A percentile compares a stretch with the other conserved stretches of the same genome.
These are phyloP conservation scores for Etheostoma cragini DNA, from an alignment of 2,113 vertebrate genomes.

Conservation along the genomic window DNA sequence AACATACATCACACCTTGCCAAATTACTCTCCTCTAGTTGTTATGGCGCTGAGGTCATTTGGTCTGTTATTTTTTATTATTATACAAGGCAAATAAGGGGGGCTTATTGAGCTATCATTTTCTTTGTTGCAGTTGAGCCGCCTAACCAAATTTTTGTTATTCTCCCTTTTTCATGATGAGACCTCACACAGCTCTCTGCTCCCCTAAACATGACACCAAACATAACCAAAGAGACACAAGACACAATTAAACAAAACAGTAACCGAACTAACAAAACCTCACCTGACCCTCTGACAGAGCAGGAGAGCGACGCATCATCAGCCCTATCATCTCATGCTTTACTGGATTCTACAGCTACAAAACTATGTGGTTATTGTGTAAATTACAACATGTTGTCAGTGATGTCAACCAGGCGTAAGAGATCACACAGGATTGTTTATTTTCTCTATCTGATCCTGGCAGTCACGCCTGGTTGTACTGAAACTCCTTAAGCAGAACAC, in stretches of 20 bases:
- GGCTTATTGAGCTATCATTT: too few species aligned
- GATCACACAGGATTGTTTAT: constrained; percentile 64
- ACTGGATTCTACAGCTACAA: constrained; percentile 48
- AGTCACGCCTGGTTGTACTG: constrained; percentile 38
- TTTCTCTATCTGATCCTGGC: constrained; percentile 54
- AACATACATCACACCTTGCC: too few species aligned
- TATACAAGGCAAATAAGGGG: too few species aligned
- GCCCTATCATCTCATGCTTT: constrained; percentile 23
- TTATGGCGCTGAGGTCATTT: too few species aligned
- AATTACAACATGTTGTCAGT: constrained; percentile 25
- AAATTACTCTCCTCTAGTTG: too few species aligned
- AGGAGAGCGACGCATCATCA: constrained; percentile 16
- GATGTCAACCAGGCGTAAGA: constrained; percentile 49
- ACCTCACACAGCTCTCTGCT: constrained; percentile 45
- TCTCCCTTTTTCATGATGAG: constrained; percentile 5
- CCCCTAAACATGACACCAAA: constrained; percentile 25
- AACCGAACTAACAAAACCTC: constrained; percentile 28
- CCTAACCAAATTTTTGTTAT: too few species aligned
- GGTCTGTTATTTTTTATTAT: too few species aligned
- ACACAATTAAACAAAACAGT: background rate
- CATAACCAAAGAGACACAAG: constrained; percentile 1
- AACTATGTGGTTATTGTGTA: constrained; percentile 29
- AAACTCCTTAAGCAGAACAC: constrained; percentile 50
- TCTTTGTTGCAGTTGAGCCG: too few species aligned
- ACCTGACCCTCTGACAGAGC: constrained; percentile 28